These are phyloP conservation scores for Drosophila cardini DNA, from an alignment of 1,140 invertebrate species.

Conservation along the genomic window DNA sequence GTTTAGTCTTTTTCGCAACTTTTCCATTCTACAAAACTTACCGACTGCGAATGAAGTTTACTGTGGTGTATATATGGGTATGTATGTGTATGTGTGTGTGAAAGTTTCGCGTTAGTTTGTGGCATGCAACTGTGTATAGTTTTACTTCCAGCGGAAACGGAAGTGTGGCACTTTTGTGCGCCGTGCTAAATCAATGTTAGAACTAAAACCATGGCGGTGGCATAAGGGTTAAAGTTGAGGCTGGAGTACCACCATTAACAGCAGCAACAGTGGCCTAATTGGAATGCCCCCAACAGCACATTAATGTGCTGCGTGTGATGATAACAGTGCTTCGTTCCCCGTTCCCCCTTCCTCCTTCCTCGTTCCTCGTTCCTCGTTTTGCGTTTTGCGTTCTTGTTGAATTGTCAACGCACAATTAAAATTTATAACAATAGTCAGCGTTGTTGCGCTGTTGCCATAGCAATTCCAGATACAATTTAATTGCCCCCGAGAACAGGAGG, in stretches of 20 bases:
- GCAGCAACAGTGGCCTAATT: slow-evolving; percentile 52
- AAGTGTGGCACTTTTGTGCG: slow-evolving; percentile 56
- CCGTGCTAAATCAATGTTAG: slow-evolving; percentile 61
- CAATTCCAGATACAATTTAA: slow-evolving; percentile 76
- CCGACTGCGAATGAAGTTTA: slow-evolving; percentile 45
- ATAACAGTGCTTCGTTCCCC: slow-evolving; percentile 2
- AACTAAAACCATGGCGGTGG: slow-evolving; percentile 16
- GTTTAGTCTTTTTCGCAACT: slow-evolving; percentile 18
- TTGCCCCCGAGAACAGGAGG: slow-evolving; percentile 60
- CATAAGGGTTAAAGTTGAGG: neutral
- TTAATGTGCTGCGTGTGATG: slow-evolving; percentile 61
- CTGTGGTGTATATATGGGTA: slow-evolving; percentile 23
- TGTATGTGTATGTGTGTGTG: slow-evolving; percentile 36
- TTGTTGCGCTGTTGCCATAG: slow-evolving; percentile 38
- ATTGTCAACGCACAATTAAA: slow-evolving; percentile 65
- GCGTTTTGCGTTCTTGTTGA: neutral
- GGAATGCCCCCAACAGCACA: slow-evolving; percentile 61
- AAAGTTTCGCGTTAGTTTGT: slow-evolving; percentile 56
- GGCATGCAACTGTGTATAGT: slow-evolving; percentile 46
- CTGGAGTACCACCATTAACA: neutral
- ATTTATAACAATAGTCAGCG: slow-evolving; percentile 72
- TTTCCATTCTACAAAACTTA: slow-evolving; percentile 30
- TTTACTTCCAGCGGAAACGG: slow-evolving; percentile 30
- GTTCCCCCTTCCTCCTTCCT: too few relatives aligned
- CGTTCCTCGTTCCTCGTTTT: too few relatives aligned